Percentiles rank a stretch among this genome's conserved stretches.
These are phyloP conservation scores for Cremastinae sp. DNA, from an alignment of 2,888 invertebrate genomes.

Conservation along the genomic window DNA sequence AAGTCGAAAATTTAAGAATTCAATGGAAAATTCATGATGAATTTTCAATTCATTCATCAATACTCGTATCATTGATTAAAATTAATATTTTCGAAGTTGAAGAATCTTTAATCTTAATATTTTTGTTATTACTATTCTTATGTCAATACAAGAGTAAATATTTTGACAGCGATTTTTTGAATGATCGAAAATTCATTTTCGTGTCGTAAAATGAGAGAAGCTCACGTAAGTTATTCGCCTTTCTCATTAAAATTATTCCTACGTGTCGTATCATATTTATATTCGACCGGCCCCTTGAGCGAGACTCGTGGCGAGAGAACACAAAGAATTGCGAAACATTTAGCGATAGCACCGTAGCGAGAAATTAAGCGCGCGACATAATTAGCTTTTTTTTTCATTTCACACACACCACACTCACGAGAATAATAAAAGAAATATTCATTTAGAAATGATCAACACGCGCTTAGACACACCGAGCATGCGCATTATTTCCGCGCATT, in stretches of 20 bases:
- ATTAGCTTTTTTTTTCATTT: conserved; percentile 26
- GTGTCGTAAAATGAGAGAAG: not conserved
- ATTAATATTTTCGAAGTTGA: no score
- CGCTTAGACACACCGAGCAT: no score
- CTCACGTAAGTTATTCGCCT: conserved; percentile 25
- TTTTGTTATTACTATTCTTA: no score
- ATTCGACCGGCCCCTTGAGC: conserved; percentile 34
- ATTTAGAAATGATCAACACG: not conserved
- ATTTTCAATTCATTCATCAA: no score
- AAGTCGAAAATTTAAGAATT: no score
- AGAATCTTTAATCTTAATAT: no score
- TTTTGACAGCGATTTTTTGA: no score
- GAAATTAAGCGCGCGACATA: conserved; percentile 34
- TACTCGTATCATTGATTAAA: no score
- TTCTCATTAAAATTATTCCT: conserved; percentile 38
- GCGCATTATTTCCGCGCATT: no score
- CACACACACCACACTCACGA: not conserved
- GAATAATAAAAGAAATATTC: not conserved
- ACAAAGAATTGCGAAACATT: conserved; percentile 55
- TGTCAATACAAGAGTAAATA: no score
- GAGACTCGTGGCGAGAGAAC: conserved; percentile 34
- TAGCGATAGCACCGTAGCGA: conserved; percentile 37
- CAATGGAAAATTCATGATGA: no score
- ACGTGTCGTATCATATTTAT: conserved; percentile 41
- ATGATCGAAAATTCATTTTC: no score